Base-by-base conservation (phyloP, 2,888 invertebrate genomes). In the Megamerina dolium region DNA sequence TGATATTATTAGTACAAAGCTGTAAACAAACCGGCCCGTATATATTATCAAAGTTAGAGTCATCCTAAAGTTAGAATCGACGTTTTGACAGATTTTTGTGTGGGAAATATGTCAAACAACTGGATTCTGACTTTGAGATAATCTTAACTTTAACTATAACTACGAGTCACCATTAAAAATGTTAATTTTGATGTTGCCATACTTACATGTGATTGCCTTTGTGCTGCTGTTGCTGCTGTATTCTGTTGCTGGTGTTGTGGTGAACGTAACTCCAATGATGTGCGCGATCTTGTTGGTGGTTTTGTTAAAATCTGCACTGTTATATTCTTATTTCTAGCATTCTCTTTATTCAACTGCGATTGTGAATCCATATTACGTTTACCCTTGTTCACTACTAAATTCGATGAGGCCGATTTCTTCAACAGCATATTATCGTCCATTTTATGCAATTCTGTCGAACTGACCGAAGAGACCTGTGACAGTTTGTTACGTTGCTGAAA, bases 391-490 rank as follows among this genome's bases (percentile, higher is more conserved):
- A 54, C 52, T 36, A 63, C 59, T 33, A 60, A 58, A 45, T 65
- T 63, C 37, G 66, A 61, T 1, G 66, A 64, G 13, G 62, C 57
- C 0, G 68, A 64, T 42, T 68, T 69, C 44, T 62, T 68, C 16
- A 68, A 51, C 21, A 66, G 52, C 59, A 66, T 61, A 50, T 64
- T 68, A 36, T 70, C 70, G 43, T 72, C 70, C 39, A 72, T 59
- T 55, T 70, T 70, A 52, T 68, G 68, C 53, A 72, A 51, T 49
- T 72, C 72, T 52, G 68, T 69, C 37, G 71, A 64, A 52, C 72
- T 72, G 34, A 67, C 63, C 27, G 71, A 70, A 4, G 68, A 61
- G 21, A 69, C 55, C 48, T 63, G 65, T 4, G 68, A 59, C 36
- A 69, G 48, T 45, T 66, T 70, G 43, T 57, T 62, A 23, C 56